Evolutionary conservation across 2,888 invertebrate genomes (phyloP).

Genomic region (Andrena praecox): DNA sequence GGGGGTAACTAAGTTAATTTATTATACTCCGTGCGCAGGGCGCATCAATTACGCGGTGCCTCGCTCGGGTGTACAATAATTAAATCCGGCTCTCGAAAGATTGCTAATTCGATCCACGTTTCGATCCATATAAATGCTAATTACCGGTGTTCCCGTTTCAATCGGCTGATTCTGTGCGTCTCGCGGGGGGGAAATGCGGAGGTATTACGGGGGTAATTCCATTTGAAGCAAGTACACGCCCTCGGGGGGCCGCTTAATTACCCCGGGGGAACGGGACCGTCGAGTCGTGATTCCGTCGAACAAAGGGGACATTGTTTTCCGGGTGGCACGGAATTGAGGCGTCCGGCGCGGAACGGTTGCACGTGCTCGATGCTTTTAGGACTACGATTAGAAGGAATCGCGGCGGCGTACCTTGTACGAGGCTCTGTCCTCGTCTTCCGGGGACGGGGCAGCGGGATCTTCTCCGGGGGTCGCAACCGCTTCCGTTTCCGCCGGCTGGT

Average conservation of each 20-base stretch:
- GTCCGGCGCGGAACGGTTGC: not conserved
- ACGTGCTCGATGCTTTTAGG: conserved; percentile 13
- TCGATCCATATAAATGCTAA: conserved; percentile 58
- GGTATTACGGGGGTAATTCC: conserved; percentile 42
- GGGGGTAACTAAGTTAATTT: conserved; percentile 18
- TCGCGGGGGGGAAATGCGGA: conserved; percentile 20
- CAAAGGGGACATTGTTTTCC: conserved; percentile 47
- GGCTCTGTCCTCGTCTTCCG: conserved; percentile 72
- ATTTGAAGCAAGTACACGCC: conserved; percentile 49
- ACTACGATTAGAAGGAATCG: not conserved
- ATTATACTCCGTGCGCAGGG: not conserved
- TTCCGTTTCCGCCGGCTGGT: conserved; percentile 73
- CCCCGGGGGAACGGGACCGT: conserved; percentile 36
- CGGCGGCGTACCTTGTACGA: conserved; percentile 71
- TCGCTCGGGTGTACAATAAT: conserved; percentile 40
- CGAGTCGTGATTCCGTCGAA: conserved; percentile 50
- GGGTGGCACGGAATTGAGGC: conserved; percentile 28
- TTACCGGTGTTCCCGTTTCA: conserved; percentile 59
- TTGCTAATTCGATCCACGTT: conserved; percentile 56
- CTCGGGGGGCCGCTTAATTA: conserved; percentile 52
- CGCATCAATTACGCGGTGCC: conserved; percentile 31
- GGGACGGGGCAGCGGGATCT: conserved; percentile 53
- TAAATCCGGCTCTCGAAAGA: conserved; percentile 45
- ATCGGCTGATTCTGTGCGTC: conserved; percentile 40
- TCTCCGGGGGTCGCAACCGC: conserved; percentile 63